Base-by-base conservation (phyloP, 2,113 vertebrate genomes). In the Ciconia maguari region DNA sequence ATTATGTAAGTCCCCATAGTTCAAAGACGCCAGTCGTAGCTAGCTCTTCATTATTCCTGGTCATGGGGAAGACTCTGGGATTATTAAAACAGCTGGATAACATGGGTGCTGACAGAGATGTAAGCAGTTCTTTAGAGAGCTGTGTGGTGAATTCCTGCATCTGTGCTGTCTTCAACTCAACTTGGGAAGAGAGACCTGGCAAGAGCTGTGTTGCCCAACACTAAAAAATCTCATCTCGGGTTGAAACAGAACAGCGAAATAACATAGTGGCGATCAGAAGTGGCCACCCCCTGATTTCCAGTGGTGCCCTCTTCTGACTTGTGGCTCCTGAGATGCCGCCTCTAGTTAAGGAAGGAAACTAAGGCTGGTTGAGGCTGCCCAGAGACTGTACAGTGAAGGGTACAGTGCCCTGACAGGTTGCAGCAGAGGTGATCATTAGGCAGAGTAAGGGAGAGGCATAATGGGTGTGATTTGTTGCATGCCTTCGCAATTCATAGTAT, bases 211-310 rank as follows among this genome's bases (percentile, higher is more conserved):
- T 66, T 72, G 21, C 62, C 66, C 13, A 36, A 3, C n/a, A 46
- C 27, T n/a, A 13, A 22, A 76, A 81, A 55, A 38, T 70, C 70
- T 68, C 11, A 1, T 24, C 30, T 65, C 5, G 7, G 7, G 6
- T 44, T 89, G 77, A 82, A 76, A 49, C 10, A 42, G 46, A 11
- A 26, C 1, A 2, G 57, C 2, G 6, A 68, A 81, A 24, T 38
- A 42, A 74, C 41, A 24, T 3, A 2, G 16, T 64, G 69, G 16
- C 0, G 0, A 14, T 49, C 5, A 2, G 57, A 78, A 76, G 27
- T 32, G 44, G 46, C 60, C 84, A 55, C 2, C 2, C 16, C 27
- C 13, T 15, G 21, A 32, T 77, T 79, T 68, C n/a, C 72, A 71
- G 42, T 3, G 3, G 19, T 27, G 12, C 22, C 17, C 5, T 66